Evolutionary conservation across 92 coral and sea anemone species (phyloP).

Genomic region (Meandrina meandrites): DNA sequence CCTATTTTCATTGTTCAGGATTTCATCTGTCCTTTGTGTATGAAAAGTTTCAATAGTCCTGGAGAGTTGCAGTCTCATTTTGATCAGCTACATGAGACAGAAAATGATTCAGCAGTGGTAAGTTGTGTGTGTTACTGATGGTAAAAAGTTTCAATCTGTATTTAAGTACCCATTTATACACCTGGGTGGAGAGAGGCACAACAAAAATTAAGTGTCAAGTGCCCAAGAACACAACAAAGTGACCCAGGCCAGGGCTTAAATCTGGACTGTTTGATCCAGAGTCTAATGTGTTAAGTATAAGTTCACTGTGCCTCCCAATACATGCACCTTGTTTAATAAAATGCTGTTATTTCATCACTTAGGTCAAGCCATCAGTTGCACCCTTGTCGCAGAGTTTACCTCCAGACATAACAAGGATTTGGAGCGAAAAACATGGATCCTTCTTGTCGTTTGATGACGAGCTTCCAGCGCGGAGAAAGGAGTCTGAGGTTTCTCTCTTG

Average conservation of each 20-base stretch:
- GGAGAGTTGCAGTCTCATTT: slow-evolving; percentile 85
- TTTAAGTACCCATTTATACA: no score
- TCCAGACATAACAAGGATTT: slow-evolving; percentile 70
- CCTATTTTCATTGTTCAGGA: slow-evolving; percentile 41
- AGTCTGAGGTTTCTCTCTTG: slow-evolving; percentile 86
- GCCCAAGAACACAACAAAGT: no score
- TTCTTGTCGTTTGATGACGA: slow-evolving; percentile 88
- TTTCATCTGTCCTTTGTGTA: slow-evolving; percentile 92
- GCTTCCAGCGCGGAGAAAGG: slow-evolving; percentile 56
- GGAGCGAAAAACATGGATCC: slow-evolving; percentile 89
- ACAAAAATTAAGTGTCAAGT: no score
- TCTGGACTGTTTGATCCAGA: no score
- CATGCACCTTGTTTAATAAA: no score
- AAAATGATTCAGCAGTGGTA: slow-evolving; percentile 39
- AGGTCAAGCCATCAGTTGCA: slow-evolving; percentile 30
- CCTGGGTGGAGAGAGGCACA: no score
- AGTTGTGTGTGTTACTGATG: background rate
- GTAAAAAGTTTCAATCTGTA: background rate
- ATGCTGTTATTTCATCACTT: background rate
- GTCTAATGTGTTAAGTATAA: no score
- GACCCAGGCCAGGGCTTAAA: no score
- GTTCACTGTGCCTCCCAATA: no score
- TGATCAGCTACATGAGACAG: slow-evolving; percentile 77
- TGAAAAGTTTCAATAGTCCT: slow-evolving; percentile 71
- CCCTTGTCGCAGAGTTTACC: slow-evolving; percentile 61